These are phyloP conservation scores for Malthinus flaveolus DNA, from an alignment of 2,888 invertebrate genomes.

Conservation along the genomic window DNA sequence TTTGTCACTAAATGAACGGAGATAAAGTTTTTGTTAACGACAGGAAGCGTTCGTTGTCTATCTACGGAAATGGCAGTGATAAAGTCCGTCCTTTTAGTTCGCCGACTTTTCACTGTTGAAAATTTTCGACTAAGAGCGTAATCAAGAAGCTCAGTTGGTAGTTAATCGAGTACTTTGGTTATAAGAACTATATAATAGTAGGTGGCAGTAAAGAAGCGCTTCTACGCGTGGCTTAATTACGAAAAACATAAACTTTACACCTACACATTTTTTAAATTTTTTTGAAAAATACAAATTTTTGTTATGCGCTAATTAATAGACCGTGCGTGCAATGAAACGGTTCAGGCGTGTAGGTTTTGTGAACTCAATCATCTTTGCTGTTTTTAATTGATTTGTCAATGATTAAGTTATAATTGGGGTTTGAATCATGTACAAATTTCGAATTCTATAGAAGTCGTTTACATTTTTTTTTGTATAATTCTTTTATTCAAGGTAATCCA, in stretches of 20 bases:
- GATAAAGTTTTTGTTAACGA: constrained; percentile 13
- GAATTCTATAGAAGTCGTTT: too few relatives aligned
- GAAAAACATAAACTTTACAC: background rate
- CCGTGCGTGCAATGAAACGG: constrained; percentile 1
- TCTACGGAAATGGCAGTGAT: constrained; percentile 13
- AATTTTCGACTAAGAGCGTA: too few relatives aligned
- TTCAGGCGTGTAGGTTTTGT: constrained; percentile 7
- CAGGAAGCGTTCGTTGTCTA: constrained; percentile 9
- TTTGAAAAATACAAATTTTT: background rate
- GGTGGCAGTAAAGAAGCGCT: too few relatives aligned
- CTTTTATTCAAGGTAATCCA: too few relatives aligned
- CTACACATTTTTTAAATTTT: background rate
- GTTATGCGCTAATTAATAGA: background rate
- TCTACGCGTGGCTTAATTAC: too few relatives aligned
- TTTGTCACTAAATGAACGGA: constrained; percentile 16
- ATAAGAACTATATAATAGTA: too few relatives aligned
- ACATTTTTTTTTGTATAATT: too few relatives aligned
- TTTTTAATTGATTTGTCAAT: constrained; percentile 17
- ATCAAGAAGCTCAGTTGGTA: too few relatives aligned
- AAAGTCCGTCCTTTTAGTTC: constrained; percentile 1
- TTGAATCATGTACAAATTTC: too few relatives aligned
- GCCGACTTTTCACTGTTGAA: background rate
- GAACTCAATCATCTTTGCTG: constrained; percentile 14
- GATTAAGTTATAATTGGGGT: constrained; percentile 8
- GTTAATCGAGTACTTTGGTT: too few relatives aligned